Conservation (phyloP, 2,797 vertebrate species). For the Babyrousa celebensis region DNA sequence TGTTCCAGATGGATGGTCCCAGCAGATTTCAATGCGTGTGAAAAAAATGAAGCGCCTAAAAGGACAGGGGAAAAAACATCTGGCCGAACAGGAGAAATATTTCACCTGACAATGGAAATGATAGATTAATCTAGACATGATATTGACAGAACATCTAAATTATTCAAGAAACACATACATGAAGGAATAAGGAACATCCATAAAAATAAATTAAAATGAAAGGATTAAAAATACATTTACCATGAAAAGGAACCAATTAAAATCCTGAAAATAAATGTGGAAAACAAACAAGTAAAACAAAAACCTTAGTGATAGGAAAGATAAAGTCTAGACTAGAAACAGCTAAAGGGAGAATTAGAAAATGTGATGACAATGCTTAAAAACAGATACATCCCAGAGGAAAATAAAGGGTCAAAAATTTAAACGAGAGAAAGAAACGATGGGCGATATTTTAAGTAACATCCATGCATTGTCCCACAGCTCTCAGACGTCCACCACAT, state of each 20-base stretch:
- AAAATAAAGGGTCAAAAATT: background rate
- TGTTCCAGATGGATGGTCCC: background rate
- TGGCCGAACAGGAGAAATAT: background rate
- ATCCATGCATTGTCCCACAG: background rate
- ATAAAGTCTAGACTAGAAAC: background rate
- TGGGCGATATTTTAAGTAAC: background rate
- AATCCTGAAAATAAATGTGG: constrained; percentile 9
- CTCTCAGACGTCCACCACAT: background rate
- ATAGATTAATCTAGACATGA: background rate
- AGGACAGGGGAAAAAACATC: background rate
- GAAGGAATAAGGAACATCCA: background rate
- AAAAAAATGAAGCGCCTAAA: background rate
- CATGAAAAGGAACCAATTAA: background rate
- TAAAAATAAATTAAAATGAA: background rate
- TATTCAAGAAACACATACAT: background rate
- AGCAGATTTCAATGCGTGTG: background rate
- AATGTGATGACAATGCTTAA: background rate
- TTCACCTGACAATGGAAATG: background rate
- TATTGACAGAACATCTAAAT: background rate
- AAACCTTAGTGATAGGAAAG: background rate
- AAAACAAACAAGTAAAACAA: background rate
- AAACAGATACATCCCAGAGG: background rate
- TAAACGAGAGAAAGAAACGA: background rate
- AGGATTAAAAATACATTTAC: background rate
- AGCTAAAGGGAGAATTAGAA: background rate